phyloP scores from a whole-genome alignment of 2,888 invertebrate genomes.

The Drosophila subsilvestris region DNA sequence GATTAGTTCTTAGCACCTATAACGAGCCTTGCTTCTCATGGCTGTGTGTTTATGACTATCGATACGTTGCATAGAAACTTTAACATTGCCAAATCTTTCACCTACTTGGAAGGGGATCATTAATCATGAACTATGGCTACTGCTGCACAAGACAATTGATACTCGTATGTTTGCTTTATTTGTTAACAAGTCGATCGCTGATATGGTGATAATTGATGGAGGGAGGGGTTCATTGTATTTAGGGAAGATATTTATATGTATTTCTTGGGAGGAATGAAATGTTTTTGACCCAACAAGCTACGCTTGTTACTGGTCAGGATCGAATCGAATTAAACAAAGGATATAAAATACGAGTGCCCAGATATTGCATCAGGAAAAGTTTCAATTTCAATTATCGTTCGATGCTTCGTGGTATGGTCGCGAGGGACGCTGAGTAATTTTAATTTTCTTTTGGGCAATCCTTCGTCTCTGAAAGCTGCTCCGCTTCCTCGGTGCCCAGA shows the following conservation, averaged over 20 bases:
- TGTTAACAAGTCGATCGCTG: constrained; percentile 26
- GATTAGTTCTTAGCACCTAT: constrained; percentile 60
- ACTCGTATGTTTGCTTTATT: constrained; percentile 1
- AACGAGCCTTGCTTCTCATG: constrained; percentile 59
- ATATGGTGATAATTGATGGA: constrained; percentile 8
- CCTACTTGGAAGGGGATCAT: constrained; percentile 16
- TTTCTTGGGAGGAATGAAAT: neutral
- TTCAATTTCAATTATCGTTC: no score
- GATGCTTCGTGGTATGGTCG: no score
- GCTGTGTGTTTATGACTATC: constrained; percentile 42
- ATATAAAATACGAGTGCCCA: no score
- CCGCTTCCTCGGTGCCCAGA: neutral
- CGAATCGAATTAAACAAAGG: neutral
- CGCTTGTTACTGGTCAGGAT: neutral
- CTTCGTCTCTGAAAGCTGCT: no score
- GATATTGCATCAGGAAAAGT: no score
- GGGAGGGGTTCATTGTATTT: neutral
- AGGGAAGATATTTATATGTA: neutral
- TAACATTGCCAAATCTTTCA: constrained; percentile 2
- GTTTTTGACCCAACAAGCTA: neutral
- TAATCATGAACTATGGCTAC: constrained; percentile 35
- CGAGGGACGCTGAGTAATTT: no score
- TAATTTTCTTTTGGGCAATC: no score
- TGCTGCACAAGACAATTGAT: constrained; percentile 6
- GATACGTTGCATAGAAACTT: constrained; percentile 45